Base-by-base conservation (phyloP, 2,888 invertebrate genomes). In the Papilio gigon region DNA sequence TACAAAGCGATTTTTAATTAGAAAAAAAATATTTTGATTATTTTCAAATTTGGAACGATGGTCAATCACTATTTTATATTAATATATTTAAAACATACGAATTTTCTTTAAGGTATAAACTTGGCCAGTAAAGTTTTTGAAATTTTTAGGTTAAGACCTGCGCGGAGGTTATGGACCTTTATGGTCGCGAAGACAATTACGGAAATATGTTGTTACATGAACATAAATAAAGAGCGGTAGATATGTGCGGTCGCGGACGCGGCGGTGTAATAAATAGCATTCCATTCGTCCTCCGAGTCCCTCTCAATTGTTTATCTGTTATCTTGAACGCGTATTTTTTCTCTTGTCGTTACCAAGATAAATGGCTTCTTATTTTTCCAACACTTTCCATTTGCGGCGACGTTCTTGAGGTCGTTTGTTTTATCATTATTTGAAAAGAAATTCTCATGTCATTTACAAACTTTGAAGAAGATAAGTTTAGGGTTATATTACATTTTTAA, bases 271-370 rank as follows among this genome's bases (percentile, higher is more conserved):
- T 60, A 47, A 65, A 69, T 53, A 50, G 53, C 37, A 65, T 69
- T 65, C 60, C 60, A 65, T 69, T 61, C 59, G 20, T 53, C 25
- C 37, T 20, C 30, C 27, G 30, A 37, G 63, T 50, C 35, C 25
- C 20, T 20, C 35, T 59, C 64, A 64, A 68, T 68, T 64, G 64
- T 68, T 68, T 68, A 47, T 30, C 35, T 60, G 22, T 68, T 68
- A 68, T 64, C 68, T 60, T 65, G 37, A 68, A 65, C 30, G 60
- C 47, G 64, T 47, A 64, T 68, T 68, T 64, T 50, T 59, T 68
- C 59, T 11, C 30, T 59, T 37, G 63, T 59, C 68, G 58, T 25
- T 22, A 20, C 2, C 8, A 22, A 63, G 35, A 60, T 47, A 64
- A 50, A 68, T 64, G 25, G 27, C 30, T 37, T 47, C 63, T 37